These are phyloP conservation scores for Corythaeola cristata DNA, from an alignment of 2,113 vertebrate genomes.

Conservation along the genomic window DNA sequence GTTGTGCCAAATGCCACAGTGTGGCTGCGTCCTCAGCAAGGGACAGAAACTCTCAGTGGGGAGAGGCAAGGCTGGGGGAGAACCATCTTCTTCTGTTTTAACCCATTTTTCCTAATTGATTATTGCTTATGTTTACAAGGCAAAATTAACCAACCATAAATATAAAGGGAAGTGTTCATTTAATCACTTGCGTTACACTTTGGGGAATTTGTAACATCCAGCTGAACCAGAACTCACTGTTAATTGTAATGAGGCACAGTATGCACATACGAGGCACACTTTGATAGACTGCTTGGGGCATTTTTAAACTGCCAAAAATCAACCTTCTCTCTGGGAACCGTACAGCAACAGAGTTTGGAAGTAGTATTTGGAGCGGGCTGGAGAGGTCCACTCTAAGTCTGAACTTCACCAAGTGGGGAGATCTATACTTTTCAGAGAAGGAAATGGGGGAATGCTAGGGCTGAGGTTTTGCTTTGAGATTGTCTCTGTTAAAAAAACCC, in stretches of 20 bases:
- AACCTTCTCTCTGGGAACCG: not conserved
- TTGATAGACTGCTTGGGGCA: not conserved
- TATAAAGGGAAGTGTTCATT: not conserved
- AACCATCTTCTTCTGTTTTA: not conserved
- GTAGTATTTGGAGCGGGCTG: not conserved
- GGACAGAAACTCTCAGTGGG: not conserved
- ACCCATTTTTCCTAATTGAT: not conserved
- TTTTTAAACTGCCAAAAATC: not conserved
- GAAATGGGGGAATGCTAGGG: not conserved
- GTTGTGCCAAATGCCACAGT: not conserved
- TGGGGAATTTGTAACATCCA: not conserved
- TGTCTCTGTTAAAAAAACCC: not conserved
- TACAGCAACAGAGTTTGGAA: not conserved
- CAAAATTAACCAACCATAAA: not conserved
- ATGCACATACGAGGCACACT: accelerated
- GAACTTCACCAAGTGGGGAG: not conserved
- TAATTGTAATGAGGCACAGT: not conserved
- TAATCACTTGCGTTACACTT: not conserved
- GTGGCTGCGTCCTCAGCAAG: not conserved
- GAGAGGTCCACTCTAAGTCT: not conserved
- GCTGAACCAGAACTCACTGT: not conserved
- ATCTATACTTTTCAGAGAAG: not conserved
- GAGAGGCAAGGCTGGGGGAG: not conserved
- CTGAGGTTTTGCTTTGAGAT: not conserved
- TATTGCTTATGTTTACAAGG: not conserved